Evolutionary conservation across 2,797 vertebrate genomes (phyloP).

Genomic region (Enteromius thamalakanensis): DNA sequence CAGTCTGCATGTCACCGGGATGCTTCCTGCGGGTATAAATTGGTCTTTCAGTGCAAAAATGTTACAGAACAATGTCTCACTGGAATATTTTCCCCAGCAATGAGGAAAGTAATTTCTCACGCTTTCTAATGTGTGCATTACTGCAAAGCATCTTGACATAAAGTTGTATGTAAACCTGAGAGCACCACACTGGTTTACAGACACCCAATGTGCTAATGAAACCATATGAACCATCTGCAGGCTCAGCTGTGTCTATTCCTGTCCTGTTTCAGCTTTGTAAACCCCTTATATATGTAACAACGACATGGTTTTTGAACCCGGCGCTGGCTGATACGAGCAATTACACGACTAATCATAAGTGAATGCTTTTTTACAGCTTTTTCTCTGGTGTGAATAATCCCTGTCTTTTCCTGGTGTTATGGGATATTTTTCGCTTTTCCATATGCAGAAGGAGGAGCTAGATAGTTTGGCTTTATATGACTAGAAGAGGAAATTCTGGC

Average conservation of each 20-base stretch:
- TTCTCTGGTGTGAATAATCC: slow-evolving; percentile 50
- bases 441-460: slow-evolving; percentile 44
- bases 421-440: slow-evolving; percentile 36
- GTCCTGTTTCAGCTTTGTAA: slow-evolving; percentile 68
- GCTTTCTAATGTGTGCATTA: slow-evolving; percentile 18
- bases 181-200: slow-evolving; percentile 27
- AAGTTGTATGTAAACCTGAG: background rate
- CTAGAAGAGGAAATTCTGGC: slow-evolving; percentile 60
- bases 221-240: background rate
- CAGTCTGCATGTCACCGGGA: slow-evolving; percentile 41
- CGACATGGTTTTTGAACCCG: slow-evolving; percentile 26
- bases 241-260: slow-evolving; percentile 63
- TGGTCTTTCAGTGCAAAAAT: background rate
- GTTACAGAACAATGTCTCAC: background rate
- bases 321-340: slow-evolving; percentile 48
- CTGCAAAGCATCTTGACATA: background rate
- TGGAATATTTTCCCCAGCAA: background rate
- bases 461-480: slow-evolving; percentile 45
- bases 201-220: slow-evolving; percentile 15
- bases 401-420: slow-evolving; percentile 32
- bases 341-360: slow-evolving; percentile 30
- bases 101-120: background rate
- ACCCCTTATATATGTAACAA: slow-evolving; percentile 48
- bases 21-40: slow-evolving; percentile 28
- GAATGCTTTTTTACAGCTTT: slow-evolving; percentile 45